A percentile compares a stretch with the other conserved stretches of the same genome.
phyloP scores from a whole-genome alignment of 2,113 vertebrate species.

The Mobula hypostoma region DNA sequence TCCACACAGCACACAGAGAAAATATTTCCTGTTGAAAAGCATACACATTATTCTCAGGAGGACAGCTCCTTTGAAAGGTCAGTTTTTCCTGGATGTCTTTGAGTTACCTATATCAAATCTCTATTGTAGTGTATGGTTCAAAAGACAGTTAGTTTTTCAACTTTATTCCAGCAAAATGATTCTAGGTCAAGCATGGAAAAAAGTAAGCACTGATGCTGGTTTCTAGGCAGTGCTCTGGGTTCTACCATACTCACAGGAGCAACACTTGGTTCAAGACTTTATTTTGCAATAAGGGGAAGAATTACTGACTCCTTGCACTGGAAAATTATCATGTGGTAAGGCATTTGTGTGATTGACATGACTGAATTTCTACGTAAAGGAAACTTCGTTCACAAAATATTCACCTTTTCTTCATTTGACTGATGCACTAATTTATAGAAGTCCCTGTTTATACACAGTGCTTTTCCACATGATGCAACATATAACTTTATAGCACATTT shows the following conservation, averaged over 20 bases:
- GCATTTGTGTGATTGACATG: too few species aligned
- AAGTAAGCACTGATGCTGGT: background rate
- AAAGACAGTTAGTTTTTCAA: constrained; percentile 7
- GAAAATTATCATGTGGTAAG: too few species aligned
- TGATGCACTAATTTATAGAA: too few species aligned
- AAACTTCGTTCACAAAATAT: too few species aligned
- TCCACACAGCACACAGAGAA: background rate
- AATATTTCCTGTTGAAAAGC: background rate
- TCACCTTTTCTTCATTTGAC: too few species aligned
- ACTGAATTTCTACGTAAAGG: too few species aligned
- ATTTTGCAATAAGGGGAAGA: background rate
- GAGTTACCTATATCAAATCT: background rate
- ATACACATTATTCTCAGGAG: background rate
- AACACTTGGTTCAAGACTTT: background rate
- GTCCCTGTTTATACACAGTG: too few species aligned
- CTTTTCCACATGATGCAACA: too few species aligned
- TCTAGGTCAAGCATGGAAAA: constrained; percentile 21
- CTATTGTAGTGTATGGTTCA: background rate
- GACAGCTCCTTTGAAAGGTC: constrained; percentile 18
- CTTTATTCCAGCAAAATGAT: constrained; percentile 11
- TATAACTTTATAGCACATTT: too few species aligned
- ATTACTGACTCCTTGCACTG: too few species aligned
- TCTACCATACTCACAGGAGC: background rate
- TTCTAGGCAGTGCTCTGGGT: background rate
- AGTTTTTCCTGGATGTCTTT: constrained; percentile 1